Base-by-base conservation (phyloP, 2,888 invertebrate species). In the Volucella inanis region DNA sequence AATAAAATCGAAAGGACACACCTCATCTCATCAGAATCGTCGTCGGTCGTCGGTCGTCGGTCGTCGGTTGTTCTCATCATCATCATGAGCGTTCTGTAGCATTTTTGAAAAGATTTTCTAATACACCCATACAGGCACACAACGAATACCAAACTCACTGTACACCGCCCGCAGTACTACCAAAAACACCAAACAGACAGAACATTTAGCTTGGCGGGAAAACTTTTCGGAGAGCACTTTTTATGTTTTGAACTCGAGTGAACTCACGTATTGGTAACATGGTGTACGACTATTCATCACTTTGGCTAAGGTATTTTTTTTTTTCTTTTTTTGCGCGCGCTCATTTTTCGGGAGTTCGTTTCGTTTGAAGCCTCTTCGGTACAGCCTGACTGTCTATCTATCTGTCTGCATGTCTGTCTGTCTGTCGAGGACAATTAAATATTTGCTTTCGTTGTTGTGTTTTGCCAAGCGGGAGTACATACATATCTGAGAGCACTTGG, bases 341-440 rank as follows among this genome's bases (percentile, higher is more conserved):
- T 61, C 50, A 45, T 45, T 71, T 75, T 84, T 79, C 52, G 67
- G 74, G 65, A 6, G 68, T 72, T 75, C 50, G 64, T 55, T 72
- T 75, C 50, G 64, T 55, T 79, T 79, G 75, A 59, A 70, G 47
- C 43, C 38, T 41, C 65, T 64, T 39, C 54, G 49, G 55, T 43
- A 49, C 52, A 50, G 49, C 38, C 64, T 54, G 41, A 65, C 61
- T 84, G 67, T 52, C 74, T 54, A 47, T 65, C 61, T 84, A 62
- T 52, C 74, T 84, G 78, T 54, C 68, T 71, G 70, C 45, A 62
- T 77, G 55, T 14, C 49, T 68, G 82, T 79, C 71, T 84, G 65
- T 79, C 84, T 79, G 80, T 85, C 71, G 71, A 71, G 84, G 85
- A 85, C 85, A 85, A 77, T 85, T 80, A 76, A 76, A 76, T 80